Percentiles rank a stretch among this genome's conserved stretches.
phyloP scores from a whole-genome alignment of 2,888 invertebrate species.

The Mesorhabditis belari region DNA sequence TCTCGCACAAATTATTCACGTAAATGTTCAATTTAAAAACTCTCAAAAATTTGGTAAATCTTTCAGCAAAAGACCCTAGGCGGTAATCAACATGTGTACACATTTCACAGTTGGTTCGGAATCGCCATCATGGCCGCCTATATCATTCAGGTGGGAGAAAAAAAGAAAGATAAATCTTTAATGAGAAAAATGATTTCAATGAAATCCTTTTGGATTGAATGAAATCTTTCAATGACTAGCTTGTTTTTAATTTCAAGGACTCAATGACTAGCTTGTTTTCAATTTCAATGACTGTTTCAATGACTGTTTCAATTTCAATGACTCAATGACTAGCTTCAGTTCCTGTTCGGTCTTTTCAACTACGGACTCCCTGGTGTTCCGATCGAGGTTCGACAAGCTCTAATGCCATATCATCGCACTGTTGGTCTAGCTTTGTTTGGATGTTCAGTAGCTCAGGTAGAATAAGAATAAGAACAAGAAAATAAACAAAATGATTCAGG shows the following conservation, averaged over 20 bases:
- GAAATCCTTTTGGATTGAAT: no score
- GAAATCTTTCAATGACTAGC: no score
- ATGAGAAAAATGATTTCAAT: not conserved
- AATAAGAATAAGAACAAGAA: not conserved
- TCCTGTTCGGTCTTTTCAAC: conserved; percentile 31
- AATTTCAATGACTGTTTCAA: no score
- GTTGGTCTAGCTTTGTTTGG: conserved; percentile 21
- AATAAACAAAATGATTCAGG: conserved; percentile 6
- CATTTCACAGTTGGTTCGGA: conserved; percentile 41
- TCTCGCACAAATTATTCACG: conserved; percentile 19
- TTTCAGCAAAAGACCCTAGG: conserved; percentile 4
- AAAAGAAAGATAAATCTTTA: not conserved
- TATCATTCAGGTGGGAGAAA: conserved; percentile 27
- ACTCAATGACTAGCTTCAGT: no score
- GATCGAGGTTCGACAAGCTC: conserved; percentile 14
- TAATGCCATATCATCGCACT: conserved; percentile 31
- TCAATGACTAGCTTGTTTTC: no score
- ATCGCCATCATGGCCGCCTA: conserved; percentile 29
- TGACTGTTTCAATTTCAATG: no score
- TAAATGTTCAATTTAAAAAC: not conserved
- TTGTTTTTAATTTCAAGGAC: no score
- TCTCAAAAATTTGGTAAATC: no score
- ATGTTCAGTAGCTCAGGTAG: not conserved
- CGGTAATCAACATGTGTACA: conserved; percentile 17
- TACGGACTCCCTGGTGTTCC: conserved; percentile 28